Conservation (phyloP, 2,797 vertebrate genomes). For the Podarcis siculus region DNA sequence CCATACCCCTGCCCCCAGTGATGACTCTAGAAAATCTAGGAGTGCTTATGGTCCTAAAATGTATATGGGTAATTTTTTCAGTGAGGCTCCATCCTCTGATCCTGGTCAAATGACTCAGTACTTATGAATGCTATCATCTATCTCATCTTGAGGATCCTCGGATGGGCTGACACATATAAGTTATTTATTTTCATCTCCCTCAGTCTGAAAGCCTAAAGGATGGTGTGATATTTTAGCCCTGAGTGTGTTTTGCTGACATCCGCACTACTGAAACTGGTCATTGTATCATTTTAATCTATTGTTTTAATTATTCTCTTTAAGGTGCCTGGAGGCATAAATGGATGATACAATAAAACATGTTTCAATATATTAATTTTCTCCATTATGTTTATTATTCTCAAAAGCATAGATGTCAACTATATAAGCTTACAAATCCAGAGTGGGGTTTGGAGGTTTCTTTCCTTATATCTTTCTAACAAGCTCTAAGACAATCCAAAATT, state of each 20-base stretch:
- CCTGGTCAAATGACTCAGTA: not conserved
- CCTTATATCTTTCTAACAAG: not conserved
- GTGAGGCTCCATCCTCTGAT: not conserved
- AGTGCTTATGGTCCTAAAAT: not conserved
- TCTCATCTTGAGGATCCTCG: not conserved
- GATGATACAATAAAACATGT: slow-evolving; percentile 47
- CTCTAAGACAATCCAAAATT: not conserved
- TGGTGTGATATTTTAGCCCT: not conserved
- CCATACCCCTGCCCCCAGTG: too few species aligned
- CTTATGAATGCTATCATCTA: not conserved
- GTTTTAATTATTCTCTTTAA: slow-evolving; percentile 69
- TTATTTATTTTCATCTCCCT: slow-evolving; percentile 12
- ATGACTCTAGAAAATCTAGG: too few species aligned
- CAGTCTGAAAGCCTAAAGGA: not conserved
- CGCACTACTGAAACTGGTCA: slow-evolving; percentile 44
- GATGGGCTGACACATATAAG: too few species aligned
- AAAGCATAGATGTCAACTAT: not conserved
- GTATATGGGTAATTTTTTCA: not conserved
- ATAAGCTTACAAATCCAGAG: not conserved
- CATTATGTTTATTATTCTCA: slow-evolving; percentile 57
- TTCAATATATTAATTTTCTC: slow-evolving; percentile 62
- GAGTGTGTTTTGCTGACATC: slow-evolving; percentile 45
- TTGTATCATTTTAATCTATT: slow-evolving; percentile 63
- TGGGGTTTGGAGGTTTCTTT: not conserved
- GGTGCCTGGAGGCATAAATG: slow-evolving; percentile 53